Evolutionary conservation across 1,140 invertebrate species (phyloP).

Genomic region (Diachasma alloeum): DNA sequence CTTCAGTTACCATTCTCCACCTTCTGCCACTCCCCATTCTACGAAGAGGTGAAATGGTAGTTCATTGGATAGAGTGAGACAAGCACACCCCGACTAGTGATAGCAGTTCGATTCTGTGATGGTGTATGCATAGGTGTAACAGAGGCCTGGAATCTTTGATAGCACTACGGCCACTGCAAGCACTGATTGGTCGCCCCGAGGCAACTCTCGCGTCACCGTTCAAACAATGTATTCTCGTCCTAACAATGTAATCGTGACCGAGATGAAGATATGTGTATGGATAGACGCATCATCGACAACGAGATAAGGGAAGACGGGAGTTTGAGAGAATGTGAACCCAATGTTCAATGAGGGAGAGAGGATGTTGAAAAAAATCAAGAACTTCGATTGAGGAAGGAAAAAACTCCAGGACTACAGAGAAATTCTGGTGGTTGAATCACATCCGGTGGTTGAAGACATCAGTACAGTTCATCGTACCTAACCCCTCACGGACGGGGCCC

Average conservation of each 20-base stretch:
- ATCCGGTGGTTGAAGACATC: too few relatives aligned
- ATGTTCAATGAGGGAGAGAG: neutral
- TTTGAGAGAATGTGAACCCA: neutral
- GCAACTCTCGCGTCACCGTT: slow-evolving; percentile 44
- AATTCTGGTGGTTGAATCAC: too few relatives aligned
- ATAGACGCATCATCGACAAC: slow-evolving; percentile 2
- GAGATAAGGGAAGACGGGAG: slow-evolving; percentile 1
- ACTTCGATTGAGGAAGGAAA: too few relatives aligned
- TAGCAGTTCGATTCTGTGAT: neutral
- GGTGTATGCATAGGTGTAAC: neutral
- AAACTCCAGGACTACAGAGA: too few relatives aligned
- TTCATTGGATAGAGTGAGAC: neutral
- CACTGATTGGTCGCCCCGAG: slow-evolving; percentile 32
- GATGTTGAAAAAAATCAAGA: neutral
- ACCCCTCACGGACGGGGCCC: too few relatives aligned
- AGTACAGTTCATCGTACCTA: too few relatives aligned
- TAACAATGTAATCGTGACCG: slow-evolving; percentile 55
- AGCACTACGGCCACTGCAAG: slow-evolving; percentile 24
- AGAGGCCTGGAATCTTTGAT: slow-evolving; percentile 29
- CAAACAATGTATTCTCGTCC: slow-evolving; percentile 51
- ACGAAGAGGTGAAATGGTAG: neutral
- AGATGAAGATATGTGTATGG: slow-evolving; percentile 47
- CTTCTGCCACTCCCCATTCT: neutral
- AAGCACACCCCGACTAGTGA: neutral
- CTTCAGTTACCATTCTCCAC: neutral